Evolutionary conservation across 2,797 vertebrate genomes (phyloP), one percentile per base, ranked within the genome.

Genomic region (Nannoperca australis): DNA sequence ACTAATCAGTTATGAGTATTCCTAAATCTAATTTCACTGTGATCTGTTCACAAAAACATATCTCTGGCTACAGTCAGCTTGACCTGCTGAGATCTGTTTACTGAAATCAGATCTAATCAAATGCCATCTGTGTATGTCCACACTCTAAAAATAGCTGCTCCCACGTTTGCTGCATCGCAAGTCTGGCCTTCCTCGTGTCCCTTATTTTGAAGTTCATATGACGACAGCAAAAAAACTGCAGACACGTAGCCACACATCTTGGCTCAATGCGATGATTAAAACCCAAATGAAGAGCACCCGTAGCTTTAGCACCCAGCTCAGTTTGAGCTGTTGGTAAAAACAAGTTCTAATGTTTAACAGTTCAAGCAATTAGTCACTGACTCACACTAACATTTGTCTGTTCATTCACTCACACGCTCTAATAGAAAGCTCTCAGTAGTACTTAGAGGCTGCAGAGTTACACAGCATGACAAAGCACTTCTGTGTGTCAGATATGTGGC

Each of bases 41-140:
- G 22, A 42, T 56, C 12, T 42, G 12, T 40, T 34, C 2, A 14
- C 38, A 6, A 34, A 24, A 30, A 24, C 54, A 20, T 5, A 30
- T 17, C 53, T 34, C 6, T 51, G 18, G 10, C 12, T 2, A 6
- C 36, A 7, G 1, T 2, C 47, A 40, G 47, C 58, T 18, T 49
- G 27, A 54, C 53, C 40, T 51, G 8, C 18, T 45, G 50, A 70
- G 44, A 55, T 82, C 61, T 30, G 36, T 76, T 78, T 58, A 62
- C 62, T 81, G 73, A 73, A 70, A 84, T 68, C 18, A n/a, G 53
- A 65, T 67, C 60, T 51, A 38, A 83, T 78, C 60, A 79, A 83
- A 71, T 83, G 36, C 49, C 61, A 55, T 82, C 56, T 68, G 62
- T 68, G 14, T 70, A 11, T 50, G 67, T 42, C 42, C 14, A 40